Evolutionary conservation across 2,888 invertebrate species (phyloP).

Genomic region (Hemicrepidius hirtus): DNA sequence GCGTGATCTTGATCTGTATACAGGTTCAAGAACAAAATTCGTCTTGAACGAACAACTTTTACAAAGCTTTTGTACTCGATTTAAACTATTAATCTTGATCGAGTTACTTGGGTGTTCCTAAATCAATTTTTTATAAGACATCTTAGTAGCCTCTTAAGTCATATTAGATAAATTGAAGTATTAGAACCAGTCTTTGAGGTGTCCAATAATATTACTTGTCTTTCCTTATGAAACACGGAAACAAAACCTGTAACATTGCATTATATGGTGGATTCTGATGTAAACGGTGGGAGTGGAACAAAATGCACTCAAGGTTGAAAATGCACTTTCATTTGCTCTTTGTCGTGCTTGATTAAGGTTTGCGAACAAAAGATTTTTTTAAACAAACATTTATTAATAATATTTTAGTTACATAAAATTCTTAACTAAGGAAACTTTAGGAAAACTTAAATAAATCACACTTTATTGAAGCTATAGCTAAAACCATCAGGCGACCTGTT

Average conservation of each 20-base stretch:
- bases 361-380: constrained; percentile 1
- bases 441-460: constrained; percentile 44
- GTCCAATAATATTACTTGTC: background rate
- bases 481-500: constrained; percentile 92
- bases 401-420: constrained; percentile 25
- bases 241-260: constrained; percentile 41
- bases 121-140: background rate
- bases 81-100: background rate
- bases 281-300: constrained; percentile 39
- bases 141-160: too few species aligned
- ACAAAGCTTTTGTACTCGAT: background rate
- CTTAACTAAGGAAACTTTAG: constrained; percentile 23
- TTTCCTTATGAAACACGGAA: constrained; percentile 37
- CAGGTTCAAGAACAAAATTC: constrained; percentile 30
- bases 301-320: constrained; percentile 55
- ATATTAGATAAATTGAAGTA: too few species aligned
- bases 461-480: constrained; percentile 87
- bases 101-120: background rate
- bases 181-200: too few species aligned
- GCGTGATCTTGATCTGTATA: constrained; percentile 17
- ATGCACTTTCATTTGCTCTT: constrained; percentile 55
- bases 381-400: constrained; percentile 35
- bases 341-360: constrained; percentile 31
- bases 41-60: constrained; percentile 18
- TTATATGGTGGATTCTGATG: constrained; percentile 26